Evolutionary conservation across 2,113 vertebrate species (phyloP), one percentile per base, ranked within the genome.

Genomic region (Eurystomus gularis): DNA sequence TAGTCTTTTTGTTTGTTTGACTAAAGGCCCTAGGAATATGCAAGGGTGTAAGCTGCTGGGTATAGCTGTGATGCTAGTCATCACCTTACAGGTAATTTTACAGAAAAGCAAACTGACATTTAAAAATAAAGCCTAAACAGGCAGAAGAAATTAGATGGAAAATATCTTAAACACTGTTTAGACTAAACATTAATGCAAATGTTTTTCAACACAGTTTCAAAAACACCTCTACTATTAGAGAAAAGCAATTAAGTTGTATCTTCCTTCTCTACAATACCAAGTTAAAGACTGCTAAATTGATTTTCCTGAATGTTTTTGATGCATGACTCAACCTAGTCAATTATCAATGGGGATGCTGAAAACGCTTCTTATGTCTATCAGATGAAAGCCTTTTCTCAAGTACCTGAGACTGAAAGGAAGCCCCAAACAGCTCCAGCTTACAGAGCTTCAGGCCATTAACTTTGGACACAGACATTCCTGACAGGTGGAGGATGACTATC

Each of bases 41-140:
- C 68, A 94, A 84, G 73, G 61, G 1, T 18, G 8, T 75, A 86
- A 83, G 71, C 12, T 88, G 82, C 39, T 90, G 85, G 71, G 72
- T 78, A 92, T 94, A 91, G 72, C 90, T 93, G 82, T 86, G 72
- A 94, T 86, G 48, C 58, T 90, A 83, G 60, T 90, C 82, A 92
- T 58, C 79, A 90, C 85, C 77, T 92, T 78, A 66, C 76, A 51
- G 60, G 81, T 77, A 78, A 92, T 86, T 52, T 60, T 88, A 79
- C 54, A 17, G 37, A 75, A 93, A 89, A 68, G 42, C 33, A 90
- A 90, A 65, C 28, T 93, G 92, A 71, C 65, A 84, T 88, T 90
- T 92, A 95, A 84, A 94, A 92, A 75, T 40, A 7, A 85, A 88
- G 52, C 71, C 82, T 52, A 88, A 37, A 57, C 17, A 88, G 60